Conservation (phyloP, 2,888 invertebrate species). For the Diarsia brunnea region DNA sequence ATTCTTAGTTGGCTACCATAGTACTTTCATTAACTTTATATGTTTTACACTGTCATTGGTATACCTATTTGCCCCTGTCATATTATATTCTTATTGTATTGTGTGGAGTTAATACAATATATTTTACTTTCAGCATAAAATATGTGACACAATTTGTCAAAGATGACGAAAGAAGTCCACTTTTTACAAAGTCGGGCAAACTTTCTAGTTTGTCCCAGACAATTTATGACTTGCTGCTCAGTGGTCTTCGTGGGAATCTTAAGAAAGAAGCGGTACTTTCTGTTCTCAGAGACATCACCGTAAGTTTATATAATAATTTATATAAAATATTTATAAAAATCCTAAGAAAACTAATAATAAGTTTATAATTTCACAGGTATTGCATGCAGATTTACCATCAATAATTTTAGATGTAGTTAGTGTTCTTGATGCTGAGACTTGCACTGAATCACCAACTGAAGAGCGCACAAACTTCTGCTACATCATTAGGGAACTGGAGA, state of each 20-base stretch:
- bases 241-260: slow-evolving; percentile 94
- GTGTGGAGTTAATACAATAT: neutral
- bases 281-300: slow-evolving; percentile 94
- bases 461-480: slow-evolving; percentile 94
- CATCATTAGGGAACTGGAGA: slow-evolving; percentile 95
- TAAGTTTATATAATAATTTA: slow-evolving; percentile 83
- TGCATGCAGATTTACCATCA: slow-evolving; percentile 95
- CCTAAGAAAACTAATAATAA: neutral
- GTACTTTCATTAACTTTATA: too few relatives aligned
- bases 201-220: slow-evolving; percentile 93
- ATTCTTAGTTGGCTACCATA: too few relatives aligned
- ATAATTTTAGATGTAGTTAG: slow-evolving; percentile 96
- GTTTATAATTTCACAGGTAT: slow-evolving; percentile 87
- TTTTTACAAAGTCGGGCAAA: slow-evolving; percentile 92
- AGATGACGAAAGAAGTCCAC: slow-evolving; percentile 92
- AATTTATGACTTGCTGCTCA: slow-evolving; percentile 95
- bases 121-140: slow-evolving; percentile 90
- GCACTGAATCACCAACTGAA: slow-evolving; percentile 92
- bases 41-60: neutral
- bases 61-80: neutral
- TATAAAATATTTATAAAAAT: neutral
- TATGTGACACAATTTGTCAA: slow-evolving; percentile 92
- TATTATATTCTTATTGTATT: neutral
- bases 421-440: slow-evolving; percentile 96
- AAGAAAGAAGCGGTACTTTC: slow-evolving; percentile 95